Conservation (phyloP, 92 coral and sea anemone species). For the Metridium senile region DNA sequence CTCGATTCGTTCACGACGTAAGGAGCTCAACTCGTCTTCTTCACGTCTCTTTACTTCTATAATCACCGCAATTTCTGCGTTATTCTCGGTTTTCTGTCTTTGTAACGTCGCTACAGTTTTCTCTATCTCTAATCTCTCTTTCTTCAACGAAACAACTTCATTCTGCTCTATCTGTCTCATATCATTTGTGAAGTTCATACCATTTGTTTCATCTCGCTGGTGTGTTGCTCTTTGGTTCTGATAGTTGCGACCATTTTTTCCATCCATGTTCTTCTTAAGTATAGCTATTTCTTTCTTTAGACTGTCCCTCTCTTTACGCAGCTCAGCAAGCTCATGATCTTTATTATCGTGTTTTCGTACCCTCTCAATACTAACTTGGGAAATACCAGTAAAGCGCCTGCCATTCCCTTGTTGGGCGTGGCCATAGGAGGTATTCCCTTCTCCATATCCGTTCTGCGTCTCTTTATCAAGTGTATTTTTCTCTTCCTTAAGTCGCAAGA, state of each 20-base stretch:
- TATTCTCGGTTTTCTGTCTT: conserved; percentile 80
- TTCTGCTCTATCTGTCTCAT: conserved; percentile 53
- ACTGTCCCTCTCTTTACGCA: conserved; percentile 64
- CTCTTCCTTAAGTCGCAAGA: conserved; percentile 43
- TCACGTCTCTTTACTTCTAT: conserved; percentile 70
- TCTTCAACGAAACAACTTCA: conserved; percentile 62
- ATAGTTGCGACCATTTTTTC: background rate
- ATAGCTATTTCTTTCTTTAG: conserved; percentile 44
- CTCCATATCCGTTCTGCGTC: conserved; percentile 2
- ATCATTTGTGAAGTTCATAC: conserved; percentile 37
- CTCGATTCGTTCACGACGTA: conserved; percentile 73
- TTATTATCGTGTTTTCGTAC: conserved; percentile 29
- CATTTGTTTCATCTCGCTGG: conserved; percentile 2
- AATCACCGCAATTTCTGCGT: conserved; percentile 69
- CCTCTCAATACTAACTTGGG: conserved; percentile 38
- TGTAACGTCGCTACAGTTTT: conserved; percentile 60
- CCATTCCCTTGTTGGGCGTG: conserved; percentile 25
- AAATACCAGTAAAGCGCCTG: conserved; percentile 26
- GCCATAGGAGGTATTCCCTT: conserved; percentile 5
- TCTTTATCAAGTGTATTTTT: conserved; percentile 26
- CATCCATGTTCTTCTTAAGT: conserved; percentile 47
- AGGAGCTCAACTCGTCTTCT: conserved; percentile 59
- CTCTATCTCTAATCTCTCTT: conserved; percentile 77
- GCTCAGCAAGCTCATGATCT: conserved; percentile 50
- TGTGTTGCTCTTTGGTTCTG: background rate